Conservation (phyloP, 1,140 invertebrate species). For the Pseudoatta argentina region DNA sequence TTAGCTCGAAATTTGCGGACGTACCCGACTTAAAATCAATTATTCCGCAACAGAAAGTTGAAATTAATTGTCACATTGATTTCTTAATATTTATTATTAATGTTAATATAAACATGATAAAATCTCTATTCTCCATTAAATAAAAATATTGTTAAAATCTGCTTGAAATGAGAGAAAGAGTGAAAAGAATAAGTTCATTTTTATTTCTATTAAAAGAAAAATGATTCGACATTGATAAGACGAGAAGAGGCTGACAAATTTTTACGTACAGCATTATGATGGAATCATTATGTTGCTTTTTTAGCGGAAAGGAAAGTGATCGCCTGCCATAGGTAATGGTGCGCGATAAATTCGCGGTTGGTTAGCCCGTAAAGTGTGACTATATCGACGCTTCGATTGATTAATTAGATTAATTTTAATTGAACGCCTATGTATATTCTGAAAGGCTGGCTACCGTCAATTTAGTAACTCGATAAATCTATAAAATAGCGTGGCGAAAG, state of each 20-base stretch:
- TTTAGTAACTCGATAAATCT: constrained; percentile 68
- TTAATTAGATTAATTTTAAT: constrained; percentile 73
- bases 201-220: not conserved
- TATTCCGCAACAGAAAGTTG: not conserved
- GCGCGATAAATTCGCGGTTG: constrained; percentile 60
- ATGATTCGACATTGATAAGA: not conserved
- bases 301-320: constrained; percentile 18
- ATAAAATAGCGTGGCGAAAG: constrained; percentile 66
- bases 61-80: not conserved
- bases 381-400: constrained; percentile 39
- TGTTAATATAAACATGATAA: not conserved
- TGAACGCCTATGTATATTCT: constrained; percentile 56
- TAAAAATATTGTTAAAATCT: not conserved
- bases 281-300: not conserved
- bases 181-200: not conserved
- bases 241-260: not conserved
- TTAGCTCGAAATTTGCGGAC: not conserved
- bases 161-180: not conserved
- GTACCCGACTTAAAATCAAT: not conserved
- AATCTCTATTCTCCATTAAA: not conserved
- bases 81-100: constrained; percentile 8
- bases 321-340: constrained; percentile 50
- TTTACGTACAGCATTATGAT: not conserved
- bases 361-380: constrained; percentile 51
- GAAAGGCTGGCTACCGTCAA: constrained; percentile 52